Conservation (phyloP, 2,888 invertebrate genomes). For the Pseudeuparius sepicola region DNA sequence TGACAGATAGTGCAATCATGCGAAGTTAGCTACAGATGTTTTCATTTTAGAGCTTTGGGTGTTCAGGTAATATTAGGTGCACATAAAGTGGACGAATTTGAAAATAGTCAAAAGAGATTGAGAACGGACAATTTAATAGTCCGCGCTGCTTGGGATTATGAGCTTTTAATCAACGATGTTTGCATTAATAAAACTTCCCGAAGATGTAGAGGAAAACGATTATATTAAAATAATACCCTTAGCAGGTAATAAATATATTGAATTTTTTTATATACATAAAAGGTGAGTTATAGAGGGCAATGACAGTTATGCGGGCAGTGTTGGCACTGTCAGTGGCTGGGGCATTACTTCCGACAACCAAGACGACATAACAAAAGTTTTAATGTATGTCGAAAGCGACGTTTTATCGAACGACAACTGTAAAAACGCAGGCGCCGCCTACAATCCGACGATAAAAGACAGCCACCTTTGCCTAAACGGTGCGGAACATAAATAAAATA, state of each 20-base stretch:
- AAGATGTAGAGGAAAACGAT: slow-evolving; percentile 6
- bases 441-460: slow-evolving; percentile 12
- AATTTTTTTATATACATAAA: no score
- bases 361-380: slow-evolving; percentile 7
- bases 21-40: not conserved
- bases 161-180: slow-evolving; percentile 38
- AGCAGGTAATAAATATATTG: no score
- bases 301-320: slow-evolving; percentile 9
- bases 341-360: slow-evolving; percentile 15
- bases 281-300: no score
- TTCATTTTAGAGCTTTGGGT: slow-evolving; percentile 13
- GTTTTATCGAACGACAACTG: slow-evolving; percentile 19
- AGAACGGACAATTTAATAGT: slow-evolving; percentile 30
- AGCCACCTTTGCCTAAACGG: slow-evolving; percentile 22
- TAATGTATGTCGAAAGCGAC: slow-evolving; percentile 14
- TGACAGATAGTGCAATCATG: no score
- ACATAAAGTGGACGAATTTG: slow-evolving; percentile 29
- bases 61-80: slow-evolving; percentile 24
- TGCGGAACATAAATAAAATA: slow-evolving; percentile 12
- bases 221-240: slow-evolving; percentile 11
- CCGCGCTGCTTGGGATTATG: slow-evolving; percentile 35
- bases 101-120: slow-evolving; percentile 28
- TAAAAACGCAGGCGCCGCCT: slow-evolving; percentile 13
- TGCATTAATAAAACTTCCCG: slow-evolving; percentile 25
- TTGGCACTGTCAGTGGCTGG: slow-evolving; percentile 21